Base-by-base conservation (phyloP, 2,797 vertebrate species). In the Parotocinclus haroldoi region DNA sequence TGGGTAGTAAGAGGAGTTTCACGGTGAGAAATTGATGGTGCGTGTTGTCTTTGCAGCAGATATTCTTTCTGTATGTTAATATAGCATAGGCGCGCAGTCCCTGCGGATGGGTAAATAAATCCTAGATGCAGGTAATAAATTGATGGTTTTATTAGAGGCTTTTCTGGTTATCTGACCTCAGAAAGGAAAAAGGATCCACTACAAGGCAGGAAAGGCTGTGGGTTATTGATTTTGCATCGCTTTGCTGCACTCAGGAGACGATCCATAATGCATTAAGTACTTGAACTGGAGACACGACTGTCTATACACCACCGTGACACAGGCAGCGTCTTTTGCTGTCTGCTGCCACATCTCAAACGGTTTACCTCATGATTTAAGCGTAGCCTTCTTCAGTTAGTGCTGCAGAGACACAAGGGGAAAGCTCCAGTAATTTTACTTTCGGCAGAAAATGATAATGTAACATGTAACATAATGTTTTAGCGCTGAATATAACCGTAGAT, bases 101-200 rank as follows among this genome's bases (percentile, higher is more conserved):
- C 46, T 57, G 59, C 38, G 53, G 48, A 37, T 48, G 46, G 14
- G 46, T 63, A 70, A 70, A 52, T 16, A 63, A 63, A 50, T 38
- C 55, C 27, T 14, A 17, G 13, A 50, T 18, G 68, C n/a, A 17
- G 49, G 60, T 63, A 62, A 69, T 63, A 51, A 69, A 63, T 51
- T 69, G 59, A 63, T 63, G 68, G 59, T 69, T 69, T 69, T 69
- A 56, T 69, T 63, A 63, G 59, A 50, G 45, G 59, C 53, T 51
- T n/a, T 57, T 63, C 27, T 56, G 42, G 52, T 56, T 69, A 39
- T 50, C 16, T 36, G 52, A 42, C 52, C 42, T 57, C 37, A 48
- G 51, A 69, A 52, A 62, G 16, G 45, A 44, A 60, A 58, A 57
- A 19, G 42, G 38, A 69, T 62, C 48, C 37, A 18, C 45, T n/a